phyloP scores from a whole-genome alignment of 2,888 invertebrate genomes.

The Ochlodes sylvanus region DNA sequence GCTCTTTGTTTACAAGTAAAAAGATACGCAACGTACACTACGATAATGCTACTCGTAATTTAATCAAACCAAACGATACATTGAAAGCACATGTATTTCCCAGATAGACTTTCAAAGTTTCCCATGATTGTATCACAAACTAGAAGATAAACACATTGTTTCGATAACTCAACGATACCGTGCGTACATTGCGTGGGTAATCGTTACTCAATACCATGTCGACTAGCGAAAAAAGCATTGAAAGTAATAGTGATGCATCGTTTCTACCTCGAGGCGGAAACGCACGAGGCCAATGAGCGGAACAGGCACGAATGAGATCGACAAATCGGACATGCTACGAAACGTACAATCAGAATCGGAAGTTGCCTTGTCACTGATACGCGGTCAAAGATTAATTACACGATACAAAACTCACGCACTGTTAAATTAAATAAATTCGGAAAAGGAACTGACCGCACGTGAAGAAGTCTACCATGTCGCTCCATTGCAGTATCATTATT shows the following conservation, averaged over 20 bases:
- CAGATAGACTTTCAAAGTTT: conserved; percentile 68
- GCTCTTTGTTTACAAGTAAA: background rate
- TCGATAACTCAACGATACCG: conserved; percentile 50
- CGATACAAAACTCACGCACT: conserved; percentile 21
- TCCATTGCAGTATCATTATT: conserved; percentile 80
- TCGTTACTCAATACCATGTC: conserved; percentile 59
- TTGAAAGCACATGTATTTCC: conserved; percentile 47
- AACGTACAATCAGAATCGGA: conserved; percentile 43
- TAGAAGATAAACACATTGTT: conserved; percentile 43
- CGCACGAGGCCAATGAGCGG: conserved; percentile 55
- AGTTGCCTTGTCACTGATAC: conserved; percentile 41
- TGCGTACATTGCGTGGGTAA: conserved; percentile 66
- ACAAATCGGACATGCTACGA: conserved; percentile 53
- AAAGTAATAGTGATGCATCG: conserved; percentile 72
- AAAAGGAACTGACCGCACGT: conserved; percentile 73
- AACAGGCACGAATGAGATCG: conserved; percentile 51
- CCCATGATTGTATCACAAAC: conserved; percentile 59
- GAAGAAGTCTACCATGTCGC: conserved; percentile 80
- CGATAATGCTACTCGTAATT: conserved; percentile 20
- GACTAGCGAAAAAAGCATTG: conserved; percentile 58
- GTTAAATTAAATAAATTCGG: conserved; percentile 46
- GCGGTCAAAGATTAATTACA: conserved; percentile 29
- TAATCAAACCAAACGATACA: conserved; percentile 46
- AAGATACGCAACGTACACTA: background rate
- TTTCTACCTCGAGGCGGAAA: conserved; percentile 60